Evolutionary conservation across 2,113 vertebrate species (phyloP), one percentile per base, ranked within the genome.

Genomic region (Platysternon megacephalum): DNA sequence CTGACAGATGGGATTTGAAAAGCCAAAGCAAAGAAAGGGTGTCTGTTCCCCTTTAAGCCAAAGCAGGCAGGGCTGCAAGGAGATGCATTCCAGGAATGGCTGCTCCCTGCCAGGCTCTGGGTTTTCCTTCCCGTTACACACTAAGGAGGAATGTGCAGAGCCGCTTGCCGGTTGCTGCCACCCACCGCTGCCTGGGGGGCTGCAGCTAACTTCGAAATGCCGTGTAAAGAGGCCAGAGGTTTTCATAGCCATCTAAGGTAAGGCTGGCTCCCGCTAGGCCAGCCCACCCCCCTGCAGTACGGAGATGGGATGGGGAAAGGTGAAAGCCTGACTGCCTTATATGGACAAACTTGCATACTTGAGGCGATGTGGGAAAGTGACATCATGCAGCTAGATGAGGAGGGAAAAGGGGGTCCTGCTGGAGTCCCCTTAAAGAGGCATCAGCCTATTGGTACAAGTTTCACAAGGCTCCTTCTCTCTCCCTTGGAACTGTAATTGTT

Each of bases 211-310:
- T 24, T 14, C 8, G 79, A 1, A 3, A 42, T 78, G 74, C 39
- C 8, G 35, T 29, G 55, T 0, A 1, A 78, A 82, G 10, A 91
- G 61, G 72, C 58, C 3, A 81, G 24, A 82, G 91, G 49, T 28
- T 98, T 97, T 92, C 90, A 94, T 97, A 96, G 97, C 98, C 98
- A 95, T 98, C 96, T 98, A 98, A 78, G 98, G 98, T 96, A 98
- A 98, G 97, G 89, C 58, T 35, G 72, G 6, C 11, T 74, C 52
- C 82, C 2, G 13, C 2, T 1, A 2, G 24, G 28, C 84, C 2
- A 0, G 49, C 90, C 76, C 86, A 6, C 84, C 89, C 91, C 95
- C 82, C 80, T 29, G 92, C 96, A 85, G 82, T 32, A 3, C 3
- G 2, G 55, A 22, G 0, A 6, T 16, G 0, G 32, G n/a, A 46